Conservation (phyloP, 2,888 invertebrate genomes). For the Noctua janthe region DNA sequence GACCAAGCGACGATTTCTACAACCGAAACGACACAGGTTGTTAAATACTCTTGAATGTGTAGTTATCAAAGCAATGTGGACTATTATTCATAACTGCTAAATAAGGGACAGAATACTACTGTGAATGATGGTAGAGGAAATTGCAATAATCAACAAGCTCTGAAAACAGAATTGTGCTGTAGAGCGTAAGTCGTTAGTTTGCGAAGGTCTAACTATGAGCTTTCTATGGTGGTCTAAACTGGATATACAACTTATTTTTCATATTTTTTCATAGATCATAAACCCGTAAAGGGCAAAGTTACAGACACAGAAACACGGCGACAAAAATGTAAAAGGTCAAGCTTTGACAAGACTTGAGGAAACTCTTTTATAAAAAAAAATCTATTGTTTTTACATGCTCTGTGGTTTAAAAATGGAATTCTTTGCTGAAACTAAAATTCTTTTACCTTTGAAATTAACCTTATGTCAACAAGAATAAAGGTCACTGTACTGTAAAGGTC, state of each 20-base stretch:
- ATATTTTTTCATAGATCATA: background rate
- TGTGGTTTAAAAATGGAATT: background rate
- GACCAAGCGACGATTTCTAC: background rate
- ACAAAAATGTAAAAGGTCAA: conserved; percentile 26
- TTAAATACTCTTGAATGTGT: background rate
- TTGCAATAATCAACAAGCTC: conserved; percentile 2
- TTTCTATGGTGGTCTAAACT: background rate
- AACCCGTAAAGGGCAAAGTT: background rate
- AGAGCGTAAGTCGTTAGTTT: background rate
- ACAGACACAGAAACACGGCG: conserved; percentile 9
- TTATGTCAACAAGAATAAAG: background rate
- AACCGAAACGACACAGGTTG: background rate
- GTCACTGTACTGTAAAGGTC: background rate
- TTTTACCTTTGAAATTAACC: background rate
- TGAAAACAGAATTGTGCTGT: background rate
- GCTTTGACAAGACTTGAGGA: background rate
- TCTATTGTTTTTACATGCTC: conserved; percentile 7
- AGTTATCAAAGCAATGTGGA: background rate
- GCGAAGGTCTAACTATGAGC: background rate
- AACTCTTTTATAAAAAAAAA: background rate
- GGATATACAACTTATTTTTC: background rate
- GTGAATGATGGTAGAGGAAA: background rate
- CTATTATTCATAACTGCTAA: conserved; percentile 18
- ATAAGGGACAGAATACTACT: background rate
- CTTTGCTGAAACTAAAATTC: background rate